Evolutionary conservation across 2,113 vertebrate species (phyloP).

Genomic region (Poeciliopsis turrubarensis): DNA sequence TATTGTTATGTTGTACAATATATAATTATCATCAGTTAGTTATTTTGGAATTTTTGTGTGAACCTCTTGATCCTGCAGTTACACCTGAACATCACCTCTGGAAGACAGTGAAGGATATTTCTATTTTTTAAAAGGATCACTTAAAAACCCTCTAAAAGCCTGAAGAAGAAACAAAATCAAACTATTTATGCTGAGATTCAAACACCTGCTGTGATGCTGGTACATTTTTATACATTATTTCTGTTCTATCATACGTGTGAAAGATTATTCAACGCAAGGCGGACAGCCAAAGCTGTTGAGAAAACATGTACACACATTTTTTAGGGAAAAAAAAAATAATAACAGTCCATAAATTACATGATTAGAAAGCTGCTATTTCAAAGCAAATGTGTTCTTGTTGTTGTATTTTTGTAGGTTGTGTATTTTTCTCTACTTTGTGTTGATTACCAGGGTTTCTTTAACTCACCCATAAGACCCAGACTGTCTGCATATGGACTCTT

Average conservation of each 20-base stretch:
- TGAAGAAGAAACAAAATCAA: slow-evolving; percentile 11
- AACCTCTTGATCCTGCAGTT: too few species aligned
- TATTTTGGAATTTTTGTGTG: too few species aligned
- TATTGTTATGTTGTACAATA: too few species aligned
- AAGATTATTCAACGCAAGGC: slow-evolving; percentile 11
- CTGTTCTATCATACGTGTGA: slow-evolving; percentile 27
- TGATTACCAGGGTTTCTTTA: background rate
- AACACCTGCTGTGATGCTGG: background rate
- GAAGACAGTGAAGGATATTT: too few species aligned
- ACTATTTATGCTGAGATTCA: slow-evolving; percentile 26
- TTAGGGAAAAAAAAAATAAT: background rate
- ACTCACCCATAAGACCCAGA: slow-evolving; percentile 88
- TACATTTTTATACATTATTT: slow-evolving; percentile 22
- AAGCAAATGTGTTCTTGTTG: background rate
- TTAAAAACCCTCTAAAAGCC: background rate
- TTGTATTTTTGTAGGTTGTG: background rate
- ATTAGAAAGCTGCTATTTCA: background rate
- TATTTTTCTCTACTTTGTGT: background rate
- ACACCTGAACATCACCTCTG: too few species aligned
- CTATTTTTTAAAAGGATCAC: background rate
- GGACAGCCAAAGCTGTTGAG: background rate
- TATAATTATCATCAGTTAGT: too few species aligned
- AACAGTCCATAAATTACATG: background rate
- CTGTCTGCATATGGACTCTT: slow-evolving; percentile 95
- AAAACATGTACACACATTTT: slow-evolving; percentile 5